Conservation (phyloP, 1,140 invertebrate species). For the Asbolus verrucosus region DNA sequence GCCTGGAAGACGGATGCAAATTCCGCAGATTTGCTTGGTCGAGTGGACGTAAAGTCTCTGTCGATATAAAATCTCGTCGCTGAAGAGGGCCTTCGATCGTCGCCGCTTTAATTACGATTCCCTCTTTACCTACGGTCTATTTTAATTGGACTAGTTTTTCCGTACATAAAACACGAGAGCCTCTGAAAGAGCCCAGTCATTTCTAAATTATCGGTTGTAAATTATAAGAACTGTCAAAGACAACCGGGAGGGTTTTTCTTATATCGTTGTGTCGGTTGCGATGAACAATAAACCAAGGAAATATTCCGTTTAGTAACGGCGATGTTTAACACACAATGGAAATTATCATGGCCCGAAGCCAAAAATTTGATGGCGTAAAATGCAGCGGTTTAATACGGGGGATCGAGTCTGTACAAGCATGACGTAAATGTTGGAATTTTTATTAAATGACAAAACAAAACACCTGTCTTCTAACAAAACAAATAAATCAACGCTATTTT, state of each 20-base stretch:
- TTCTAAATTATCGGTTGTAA: conserved; percentile 14
- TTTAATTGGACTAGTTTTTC: background rate
- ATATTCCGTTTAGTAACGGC: conserved; percentile 28
- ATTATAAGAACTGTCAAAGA: conserved; percentile 9
- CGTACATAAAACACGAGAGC: too few species aligned
- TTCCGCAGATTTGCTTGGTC: background rate
- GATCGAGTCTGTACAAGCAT: conserved; percentile 16
- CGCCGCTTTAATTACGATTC: background rate
- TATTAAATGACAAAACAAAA: too few species aligned
- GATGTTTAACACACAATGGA: conserved; percentile 27
- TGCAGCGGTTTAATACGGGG: conserved; percentile 32
- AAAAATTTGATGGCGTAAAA: conserved; percentile 39
- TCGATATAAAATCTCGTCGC: background rate
- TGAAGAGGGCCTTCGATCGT: background rate
- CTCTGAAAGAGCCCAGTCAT: too few species aligned
- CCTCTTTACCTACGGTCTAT: background rate
- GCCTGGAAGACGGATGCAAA: background rate
- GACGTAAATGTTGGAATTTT: conserved; percentile 23
- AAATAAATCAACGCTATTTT: background rate
- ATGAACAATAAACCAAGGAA: conserved; percentile 31
- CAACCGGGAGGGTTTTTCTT: background rate
- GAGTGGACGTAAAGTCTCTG: background rate
- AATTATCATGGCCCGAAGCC: conserved; percentile 27
- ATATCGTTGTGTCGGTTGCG: background rate
- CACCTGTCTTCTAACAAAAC: too few species aligned